Percentiles rank a stretch among this genome's conserved stretches.
phyloP scores from a whole-genome alignment of 2,888 invertebrate species.

The Incurvaria masculella region DNA sequence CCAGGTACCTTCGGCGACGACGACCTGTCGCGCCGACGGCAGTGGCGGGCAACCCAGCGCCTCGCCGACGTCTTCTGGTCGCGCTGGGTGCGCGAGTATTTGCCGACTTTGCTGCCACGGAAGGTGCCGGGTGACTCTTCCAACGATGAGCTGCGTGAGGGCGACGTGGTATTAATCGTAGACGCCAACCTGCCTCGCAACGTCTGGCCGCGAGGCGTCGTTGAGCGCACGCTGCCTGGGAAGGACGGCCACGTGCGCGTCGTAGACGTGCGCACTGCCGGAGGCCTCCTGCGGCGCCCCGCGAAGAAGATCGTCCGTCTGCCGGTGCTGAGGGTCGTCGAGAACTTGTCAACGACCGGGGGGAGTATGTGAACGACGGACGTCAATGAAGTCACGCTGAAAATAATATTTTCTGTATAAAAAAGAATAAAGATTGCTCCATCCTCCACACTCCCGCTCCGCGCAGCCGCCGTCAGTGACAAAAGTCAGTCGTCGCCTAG shows the following conservation, averaged over 20 bases:
- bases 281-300: background rate
- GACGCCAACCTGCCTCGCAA: background rate
- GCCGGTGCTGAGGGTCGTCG: background rate
- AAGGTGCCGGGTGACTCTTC: background rate
- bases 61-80: no score
- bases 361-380: background rate
- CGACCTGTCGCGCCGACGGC: no score
- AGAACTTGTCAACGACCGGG: background rate
- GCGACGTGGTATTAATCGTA: background rate
- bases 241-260: background rate
- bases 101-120: background rate
- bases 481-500: no score
- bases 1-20: background rate
- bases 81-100: background rate
- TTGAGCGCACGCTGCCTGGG: no score
- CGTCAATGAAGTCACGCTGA: no score
- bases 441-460: no score
- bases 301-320: background rate
- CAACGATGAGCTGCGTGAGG: background rate
- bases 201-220: background rate
- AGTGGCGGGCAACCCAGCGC: no score
- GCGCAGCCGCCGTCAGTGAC: no score
- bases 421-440: no score
- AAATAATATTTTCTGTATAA: no score
- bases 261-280: background rate